A percentile compares a stretch with the other conserved stretches of the same genome.
Evolutionary conservation across 2,113 vertebrate genomes (phyloP).

Genomic region (Garra rufa): DNA sequence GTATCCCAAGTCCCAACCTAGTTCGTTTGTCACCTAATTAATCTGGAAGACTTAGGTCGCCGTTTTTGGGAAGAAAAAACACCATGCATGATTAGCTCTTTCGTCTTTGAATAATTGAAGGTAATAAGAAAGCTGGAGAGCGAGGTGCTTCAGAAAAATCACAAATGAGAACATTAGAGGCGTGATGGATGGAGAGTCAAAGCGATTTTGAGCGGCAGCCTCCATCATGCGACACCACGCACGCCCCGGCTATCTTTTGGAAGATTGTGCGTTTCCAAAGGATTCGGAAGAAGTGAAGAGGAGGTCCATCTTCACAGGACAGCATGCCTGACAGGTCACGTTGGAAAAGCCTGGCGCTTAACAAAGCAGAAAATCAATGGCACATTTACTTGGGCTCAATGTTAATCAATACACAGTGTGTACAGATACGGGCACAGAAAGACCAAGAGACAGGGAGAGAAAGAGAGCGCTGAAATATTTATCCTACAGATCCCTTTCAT

Average conservation of each 20-base stretch:
- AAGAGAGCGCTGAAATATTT: slow-evolving; percentile 52
- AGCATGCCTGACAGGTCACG: background rate
- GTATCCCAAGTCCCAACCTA: slow-evolving; percentile 1
- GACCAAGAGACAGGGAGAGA: slow-evolving; percentile 31
- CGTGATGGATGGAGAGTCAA: slow-evolving; percentile 50
- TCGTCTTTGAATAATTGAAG: slow-evolving; percentile 53
- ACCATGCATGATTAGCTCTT: slow-evolving; percentile 40
- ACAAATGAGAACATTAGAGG: slow-evolving; percentile 54
- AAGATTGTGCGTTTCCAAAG: background rate
- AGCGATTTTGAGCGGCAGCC: background rate
- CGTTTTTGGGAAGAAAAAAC: slow-evolving; percentile 45
- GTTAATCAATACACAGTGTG: slow-evolving; percentile 60
- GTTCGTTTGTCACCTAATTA: slow-evolving; percentile 18
- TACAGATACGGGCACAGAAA: slow-evolving; percentile 43
- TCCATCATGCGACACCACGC: background rate
- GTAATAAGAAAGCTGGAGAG: slow-evolving; percentile 53
- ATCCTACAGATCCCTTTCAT: slow-evolving; percentile 56
- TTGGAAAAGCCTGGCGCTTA: slow-evolving; percentile 45
- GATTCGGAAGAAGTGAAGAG: background rate
- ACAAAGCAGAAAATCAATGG: slow-evolving; percentile 57
- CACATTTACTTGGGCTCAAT: slow-evolving; percentile 55
- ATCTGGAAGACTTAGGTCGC: slow-evolving; percentile 31
- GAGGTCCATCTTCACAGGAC: slow-evolving; percentile 5
- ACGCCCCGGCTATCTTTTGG: background rate
- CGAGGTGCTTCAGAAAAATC: slow-evolving; percentile 49